Evolutionary conservation across 1,140 invertebrate genomes (phyloP).

Genomic region (Eufriesea mexicana): DNA sequence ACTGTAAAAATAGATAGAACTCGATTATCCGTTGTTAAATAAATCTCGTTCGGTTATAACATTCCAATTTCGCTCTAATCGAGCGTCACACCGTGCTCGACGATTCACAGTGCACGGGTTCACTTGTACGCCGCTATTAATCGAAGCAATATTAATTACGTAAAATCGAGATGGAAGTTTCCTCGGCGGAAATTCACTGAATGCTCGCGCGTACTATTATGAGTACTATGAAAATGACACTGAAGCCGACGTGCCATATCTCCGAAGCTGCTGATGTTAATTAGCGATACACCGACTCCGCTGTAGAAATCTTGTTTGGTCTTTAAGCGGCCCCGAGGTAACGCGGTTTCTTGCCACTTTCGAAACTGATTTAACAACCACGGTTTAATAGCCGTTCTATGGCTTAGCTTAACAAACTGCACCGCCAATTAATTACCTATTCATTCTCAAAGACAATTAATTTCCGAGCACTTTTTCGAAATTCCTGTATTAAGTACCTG

Average conservation of each 20-base stretch:
- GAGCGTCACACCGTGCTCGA: neutral
- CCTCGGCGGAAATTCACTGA: neutral
- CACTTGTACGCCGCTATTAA: neutral
- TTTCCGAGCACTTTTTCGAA: neutral
- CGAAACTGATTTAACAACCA: constrained; percentile 38
- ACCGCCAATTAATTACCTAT: constrained; percentile 10
- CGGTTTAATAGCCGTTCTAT: constrained; percentile 28
- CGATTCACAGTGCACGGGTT: too few relatives aligned
- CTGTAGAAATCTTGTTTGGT: constrained; percentile 64
- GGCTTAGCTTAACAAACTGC: constrained; percentile 25
- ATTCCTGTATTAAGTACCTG: neutral
- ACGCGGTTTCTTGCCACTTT: constrained; percentile 10
- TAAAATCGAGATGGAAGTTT: neutral
- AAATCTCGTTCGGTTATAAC: too few relatives aligned
- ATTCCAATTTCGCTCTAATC: neutral
- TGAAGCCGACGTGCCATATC: constrained; percentile 57
- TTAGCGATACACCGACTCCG: constrained; percentile 60
- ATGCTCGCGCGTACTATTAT: neutral
- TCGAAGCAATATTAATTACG: constrained; percentile 4
- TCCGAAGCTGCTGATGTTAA: constrained; percentile 46
- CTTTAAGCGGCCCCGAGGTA: constrained; percentile 17
- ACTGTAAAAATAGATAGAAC: too few relatives aligned
- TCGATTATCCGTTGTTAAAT: too few relatives aligned
- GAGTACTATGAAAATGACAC: constrained; percentile 29
- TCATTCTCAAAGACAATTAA: neutral